phyloP scores from a whole-genome alignment of 1,140 invertebrate genomes.

The Leptinotarsa texana region DNA sequence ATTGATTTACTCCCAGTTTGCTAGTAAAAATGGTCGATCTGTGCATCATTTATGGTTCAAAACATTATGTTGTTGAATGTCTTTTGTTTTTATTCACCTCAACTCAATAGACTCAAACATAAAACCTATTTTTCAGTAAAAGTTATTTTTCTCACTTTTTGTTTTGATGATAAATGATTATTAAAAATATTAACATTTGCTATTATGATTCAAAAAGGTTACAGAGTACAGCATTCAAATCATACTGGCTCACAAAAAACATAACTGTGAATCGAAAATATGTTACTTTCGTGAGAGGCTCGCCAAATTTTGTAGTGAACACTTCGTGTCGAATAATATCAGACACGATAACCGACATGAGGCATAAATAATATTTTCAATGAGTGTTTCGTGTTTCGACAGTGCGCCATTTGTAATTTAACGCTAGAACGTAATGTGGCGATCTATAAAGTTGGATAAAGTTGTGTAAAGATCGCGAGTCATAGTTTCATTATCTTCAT shows the following conservation, averaged over 20 bases:
- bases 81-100: no score
- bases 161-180: no score
- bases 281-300: conserved; percentile 11
- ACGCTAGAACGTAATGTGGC: conserved; percentile 33
- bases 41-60: no score
- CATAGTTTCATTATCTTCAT: conserved; percentile 3
- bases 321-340: conserved; percentile 8
- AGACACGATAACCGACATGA: neutral
- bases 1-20: no score
- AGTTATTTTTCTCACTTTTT: no score
- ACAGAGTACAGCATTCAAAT: neutral
- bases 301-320: neutral
- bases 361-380: conserved; percentile 1
- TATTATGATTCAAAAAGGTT: no score
- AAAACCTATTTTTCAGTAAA: no score
- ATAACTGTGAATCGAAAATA: neutral
- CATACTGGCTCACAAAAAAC: neutral
- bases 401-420: conserved; percentile 25
- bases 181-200: no score
- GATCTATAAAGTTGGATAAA: conserved; percentile 39
- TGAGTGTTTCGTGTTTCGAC: conserved; percentile 28
- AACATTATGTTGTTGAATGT: no score
- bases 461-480: conserved; percentile 42
- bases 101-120: no score
- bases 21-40: no score